A percentile compares a stretch with the other conserved stretches of the same genome.
Evolutionary conservation across 2,113 vertebrate genomes (phyloP).

Genomic region (Prietella phreatophila): DNA sequence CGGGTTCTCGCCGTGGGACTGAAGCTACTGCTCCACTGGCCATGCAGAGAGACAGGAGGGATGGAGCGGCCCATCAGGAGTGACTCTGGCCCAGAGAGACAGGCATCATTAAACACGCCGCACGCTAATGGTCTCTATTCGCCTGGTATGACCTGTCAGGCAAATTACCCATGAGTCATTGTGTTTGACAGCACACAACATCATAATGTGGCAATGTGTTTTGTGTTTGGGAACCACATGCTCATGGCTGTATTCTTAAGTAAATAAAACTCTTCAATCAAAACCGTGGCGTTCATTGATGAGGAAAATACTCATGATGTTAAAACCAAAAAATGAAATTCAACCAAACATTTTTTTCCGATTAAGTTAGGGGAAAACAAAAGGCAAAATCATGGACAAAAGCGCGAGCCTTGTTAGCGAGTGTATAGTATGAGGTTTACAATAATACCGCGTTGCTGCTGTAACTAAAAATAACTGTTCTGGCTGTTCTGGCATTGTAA

Average conservation of each 20-base stretch:
- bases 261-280: background rate
- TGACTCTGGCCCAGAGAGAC: slow-evolving; percentile 18
- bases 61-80: slow-evolving; percentile 15
- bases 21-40: background rate
- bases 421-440: background rate
- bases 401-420: background rate
- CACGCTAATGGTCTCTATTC: slow-evolving; percentile 11
- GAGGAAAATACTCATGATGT: background rate
- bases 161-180: slow-evolving; percentile 18
- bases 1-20: background rate
- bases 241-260: background rate
- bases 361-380: background rate
- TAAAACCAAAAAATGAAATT: background rate
- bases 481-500: background rate
- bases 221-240: background rate
- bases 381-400: background rate
- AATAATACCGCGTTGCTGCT: background rate
- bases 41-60: slow-evolving; percentile 4
- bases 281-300: background rate
- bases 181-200: slow-evolving; percentile 23
- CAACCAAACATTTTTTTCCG: background rate
- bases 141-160: background rate
- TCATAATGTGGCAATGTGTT: background rate
- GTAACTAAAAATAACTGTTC: background rate
- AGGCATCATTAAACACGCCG: slow-evolving; percentile 30